Conservation (phyloP, 2,113 vertebrate species). For the Anarhynchus alexandrinus region DNA sequence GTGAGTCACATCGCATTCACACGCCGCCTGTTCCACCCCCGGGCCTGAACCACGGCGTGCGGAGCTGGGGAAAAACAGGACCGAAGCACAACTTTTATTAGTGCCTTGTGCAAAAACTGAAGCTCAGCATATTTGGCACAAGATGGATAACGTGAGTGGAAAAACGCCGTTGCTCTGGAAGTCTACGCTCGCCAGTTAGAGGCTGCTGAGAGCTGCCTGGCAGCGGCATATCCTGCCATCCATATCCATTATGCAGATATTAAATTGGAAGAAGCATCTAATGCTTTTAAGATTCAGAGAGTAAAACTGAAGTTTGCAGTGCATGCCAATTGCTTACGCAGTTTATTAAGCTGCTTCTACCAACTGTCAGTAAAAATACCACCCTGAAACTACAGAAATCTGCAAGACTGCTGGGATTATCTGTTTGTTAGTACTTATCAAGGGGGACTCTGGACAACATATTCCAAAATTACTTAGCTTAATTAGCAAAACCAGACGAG, state of each 20-base stretch:
- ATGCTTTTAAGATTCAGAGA: conserved; percentile 53
- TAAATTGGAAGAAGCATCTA: conserved; percentile 42
- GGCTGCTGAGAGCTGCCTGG: neutral
- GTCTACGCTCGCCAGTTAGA: neutral
- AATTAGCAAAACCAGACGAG: neutral
- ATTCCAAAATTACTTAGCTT: neutral
- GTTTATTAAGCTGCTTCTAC: conserved; percentile 16
- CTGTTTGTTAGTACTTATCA: neutral
- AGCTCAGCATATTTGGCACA: neutral
- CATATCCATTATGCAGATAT: conserved; percentile 18
- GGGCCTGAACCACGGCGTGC: neutral
- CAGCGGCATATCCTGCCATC: neutral
- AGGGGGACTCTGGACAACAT: neutral
- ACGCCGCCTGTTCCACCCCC: neutral
- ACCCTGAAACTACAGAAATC: neutral
- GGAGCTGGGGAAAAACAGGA: neutral
- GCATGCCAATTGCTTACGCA: neutral
- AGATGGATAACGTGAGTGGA: neutral
- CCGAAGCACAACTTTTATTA: neutral
- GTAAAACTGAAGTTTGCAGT: conserved; percentile 16
- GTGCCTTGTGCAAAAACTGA: neutral
- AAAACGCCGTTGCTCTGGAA: neutral
- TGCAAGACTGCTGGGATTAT: neutral
- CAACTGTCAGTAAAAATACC: neutral
- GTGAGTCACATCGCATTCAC: conserved; percentile 27